Evolutionary conservation across 2,113 vertebrate genomes (phyloP).

Genomic region (Hemibagrus wyckioides): DNA sequence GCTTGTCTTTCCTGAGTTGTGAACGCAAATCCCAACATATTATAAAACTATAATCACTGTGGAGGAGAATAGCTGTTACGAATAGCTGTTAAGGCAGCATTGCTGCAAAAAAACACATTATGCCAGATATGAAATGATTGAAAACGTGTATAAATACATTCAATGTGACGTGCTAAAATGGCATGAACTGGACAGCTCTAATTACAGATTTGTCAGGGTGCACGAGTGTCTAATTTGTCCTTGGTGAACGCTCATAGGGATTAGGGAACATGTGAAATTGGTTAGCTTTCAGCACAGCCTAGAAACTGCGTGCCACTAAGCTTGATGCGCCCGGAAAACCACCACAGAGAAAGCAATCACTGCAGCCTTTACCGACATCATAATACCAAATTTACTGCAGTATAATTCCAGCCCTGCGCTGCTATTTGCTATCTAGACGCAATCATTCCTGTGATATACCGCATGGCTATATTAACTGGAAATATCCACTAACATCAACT

Average conservation of each 20-base stretch:
- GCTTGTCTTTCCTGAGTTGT: background rate
- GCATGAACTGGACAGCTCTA: conserved; percentile 17
- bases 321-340: background rate
- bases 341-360: background rate
- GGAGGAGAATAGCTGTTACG: background rate
- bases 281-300: background rate
- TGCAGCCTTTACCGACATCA: background rate
- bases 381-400: background rate
- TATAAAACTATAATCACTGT: background rate
- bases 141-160: background rate
- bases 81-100: background rate
- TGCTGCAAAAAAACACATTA: background rate
- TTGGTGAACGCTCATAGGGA: background rate
- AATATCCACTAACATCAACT: background rate
- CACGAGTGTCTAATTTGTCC: conserved; percentile 21
- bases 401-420: background rate
- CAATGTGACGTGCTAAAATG: background rate
- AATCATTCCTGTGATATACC: background rate
- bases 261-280: conserved; percentile 1
- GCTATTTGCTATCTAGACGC: background rate
- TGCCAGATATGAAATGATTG: background rate
- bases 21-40: background rate
- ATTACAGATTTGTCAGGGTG: conserved; percentile 12
- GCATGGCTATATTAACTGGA: background rate
- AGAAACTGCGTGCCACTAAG: background rate